Evolutionary conservation across 1,140 invertebrate species (phyloP), one percentile per base, ranked within the genome.

Genomic region (Copidosoma floridanum): DNA sequence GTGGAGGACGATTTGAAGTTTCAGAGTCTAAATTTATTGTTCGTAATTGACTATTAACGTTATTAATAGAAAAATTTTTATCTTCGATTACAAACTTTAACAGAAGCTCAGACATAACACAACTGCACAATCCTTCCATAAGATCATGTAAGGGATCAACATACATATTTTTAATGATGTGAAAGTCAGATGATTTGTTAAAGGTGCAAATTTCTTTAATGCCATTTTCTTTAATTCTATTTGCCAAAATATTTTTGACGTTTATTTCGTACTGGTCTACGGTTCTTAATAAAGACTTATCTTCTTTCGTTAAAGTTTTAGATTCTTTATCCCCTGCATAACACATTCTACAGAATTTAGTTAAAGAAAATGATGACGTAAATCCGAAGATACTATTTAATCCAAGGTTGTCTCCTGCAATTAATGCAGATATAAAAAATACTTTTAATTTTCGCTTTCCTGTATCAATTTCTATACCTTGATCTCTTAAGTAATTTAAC

Each of bases 321-420:
- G 57, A 29, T n/a, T 18, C 37, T 24, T 54, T 14, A n/a, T 44
- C 51, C 50, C 46, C 46, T 23, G 60, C 61, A 16, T n/a, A 41
- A 54, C 64, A 65, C 27, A 58, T 54, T 51, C 58, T 47, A 29
- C 64, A 61, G 20, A 27, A 57, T 37, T 61, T 18, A 55, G n/a
- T 43, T 46, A 37, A 40, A 27, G 54, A 46, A 40, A 65, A 65
- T 41, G 57, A 41, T 54, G 60, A 57, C 3, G 47, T 55, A 38
- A 63, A 63, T 35, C 61, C 65, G 46, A 54, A 11, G 20, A 66
- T 63, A 20, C 47, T 41, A 14, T 63, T 62, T 10, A 63, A 8
- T 1, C 64, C 64, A 29, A 58, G 16, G 46, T 65, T 65, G 26
- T 65, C 64, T 10, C 64, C 64, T 23, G 54, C 50, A 10, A 66